Evolutionary conservation across 2,888 invertebrate genomes (phyloP), one percentile per base, ranked within the genome.

Genomic region (Drosophila cognata): DNA sequence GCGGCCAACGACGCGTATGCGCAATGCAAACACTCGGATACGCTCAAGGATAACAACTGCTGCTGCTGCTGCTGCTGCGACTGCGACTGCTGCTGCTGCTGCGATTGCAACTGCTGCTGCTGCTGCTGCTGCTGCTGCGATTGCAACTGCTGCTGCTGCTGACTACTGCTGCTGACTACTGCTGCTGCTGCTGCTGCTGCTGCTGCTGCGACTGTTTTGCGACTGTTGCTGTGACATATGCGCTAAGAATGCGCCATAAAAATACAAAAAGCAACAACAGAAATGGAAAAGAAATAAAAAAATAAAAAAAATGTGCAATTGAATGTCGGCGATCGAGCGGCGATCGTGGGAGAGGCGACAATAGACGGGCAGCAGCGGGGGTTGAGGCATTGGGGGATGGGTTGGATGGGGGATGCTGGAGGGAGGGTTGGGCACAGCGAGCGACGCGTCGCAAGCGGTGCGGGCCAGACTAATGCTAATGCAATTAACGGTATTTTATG

Each of bases 401-500:
- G 7, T 52, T 31, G 21, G 41, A 7, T 28, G n/a, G n/a, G 52
- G 28, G 16, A 10, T 10, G 36, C 3, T 4, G 36, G 7, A 18
- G 11, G 25, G 46, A 46, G 46, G 46, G 46, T 46, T 25, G 46
- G 46, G 25, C 46, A 46, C 16, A 16, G 33, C 46, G 25, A 16
- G 46, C 46, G 46, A 46, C 46, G 46, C 46, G 46, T 46, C 28
- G 67, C 29, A 2, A 13, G 31, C 46, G 43, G 46, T 50, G 68
- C 60, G 69, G 63, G 65, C 71, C 81, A 88, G 79, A 86, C 82
- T 84, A 85, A 84, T 89, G 88, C 84, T 82, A 85, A 83, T 84
- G 82, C 86, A 91, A 90, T 91, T 91, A 92, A 91, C 91, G 91
- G 91, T 91, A 91, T 85, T 88, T 91, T 91, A 91, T 91, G 91